Base-by-base conservation (phyloP, 2,113 vertebrate genomes). In the Scomber scombrus region DNA sequence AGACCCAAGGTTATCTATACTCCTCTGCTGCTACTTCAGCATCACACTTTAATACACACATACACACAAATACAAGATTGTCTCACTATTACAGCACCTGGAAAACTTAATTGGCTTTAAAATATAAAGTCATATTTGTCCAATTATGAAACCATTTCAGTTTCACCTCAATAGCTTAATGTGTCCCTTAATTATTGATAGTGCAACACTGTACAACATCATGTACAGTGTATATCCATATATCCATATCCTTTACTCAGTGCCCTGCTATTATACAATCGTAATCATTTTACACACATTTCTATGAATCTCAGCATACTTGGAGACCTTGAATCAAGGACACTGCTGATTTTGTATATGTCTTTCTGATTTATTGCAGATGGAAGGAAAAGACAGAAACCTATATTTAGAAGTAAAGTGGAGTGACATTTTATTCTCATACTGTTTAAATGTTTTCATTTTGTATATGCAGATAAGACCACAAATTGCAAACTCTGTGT, bases 1-100 rank as follows among this genome's bases (percentile, higher is more conserved):
- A 75, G 50, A 85, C 46, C 19, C 80, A 90, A 93, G 89, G 92
- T 89, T 81, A 86, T 87, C 74, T 69, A 14, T 50, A 67, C 60
- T 54, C 45, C 55, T 70, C 34, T 67, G 21, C 67, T 67, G 43
- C n/a, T 67, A 56, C 58, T 40, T 67, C 72, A 66, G 18, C 78
- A 62, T 69, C 52, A 64, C 54, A 63, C 54, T 51, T 18, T 49
- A 9, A 50, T 15, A 43, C 52, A 31, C 51, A 60, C 47, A 64
- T 34, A 54, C 50, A 55, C 29, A 18, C 0, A 10, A 45, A 50
- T 40, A 51, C 43, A 45, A 23, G 21, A 29, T 16, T 51, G 15
- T 51, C 46, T 45, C 13, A 23, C 21, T 71, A 51, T 82, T 40
- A 40, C 34, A 40, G 34, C 34, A 40, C 29, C 31, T 78, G 8